phyloP scores from a whole-genome alignment of 2,888 invertebrate genomes.

The Stenchaetothrips biformis region DNA sequence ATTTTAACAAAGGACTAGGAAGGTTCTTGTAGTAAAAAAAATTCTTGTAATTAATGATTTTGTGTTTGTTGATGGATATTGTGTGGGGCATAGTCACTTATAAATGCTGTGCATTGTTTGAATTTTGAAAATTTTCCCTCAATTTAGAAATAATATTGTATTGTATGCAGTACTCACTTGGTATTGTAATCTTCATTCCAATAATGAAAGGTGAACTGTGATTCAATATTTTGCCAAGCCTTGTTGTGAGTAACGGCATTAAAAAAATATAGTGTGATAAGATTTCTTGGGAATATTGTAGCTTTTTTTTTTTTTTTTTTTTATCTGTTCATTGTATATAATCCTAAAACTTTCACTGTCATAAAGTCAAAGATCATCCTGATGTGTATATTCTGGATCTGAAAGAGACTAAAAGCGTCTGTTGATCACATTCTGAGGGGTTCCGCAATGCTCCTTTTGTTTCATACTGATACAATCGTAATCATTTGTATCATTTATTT shows the following conservation, averaged over 20 bases:
- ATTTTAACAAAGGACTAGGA: slow-evolving; percentile 6
- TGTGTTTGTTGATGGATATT: slow-evolving; percentile 9
- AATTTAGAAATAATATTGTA: neutral
- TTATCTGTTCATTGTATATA: slow-evolving; percentile 2
- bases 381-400: neutral
- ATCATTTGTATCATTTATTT: neutral
- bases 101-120: slow-evolving; percentile 15
- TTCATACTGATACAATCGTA: neutral
- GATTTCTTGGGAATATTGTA: neutral
- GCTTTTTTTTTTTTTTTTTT: too few relatives aligned
- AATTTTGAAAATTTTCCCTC: neutral
- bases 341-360: neutral
- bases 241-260: neutral
- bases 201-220: neutral
- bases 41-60: too few relatives aligned
- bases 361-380: neutral
- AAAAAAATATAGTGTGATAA: neutral
- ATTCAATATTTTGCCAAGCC: neutral
- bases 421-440: neutral
- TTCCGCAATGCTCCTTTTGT: neutral
- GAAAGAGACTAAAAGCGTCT: neutral
- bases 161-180: neutral
- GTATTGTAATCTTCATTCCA: slow-evolving; percentile 10
- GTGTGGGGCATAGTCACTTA: neutral
- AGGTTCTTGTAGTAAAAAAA: neutral